phyloP scores from a whole-genome alignment of 2,113 vertebrate species.

The Myiopsitta monachus region DNA sequence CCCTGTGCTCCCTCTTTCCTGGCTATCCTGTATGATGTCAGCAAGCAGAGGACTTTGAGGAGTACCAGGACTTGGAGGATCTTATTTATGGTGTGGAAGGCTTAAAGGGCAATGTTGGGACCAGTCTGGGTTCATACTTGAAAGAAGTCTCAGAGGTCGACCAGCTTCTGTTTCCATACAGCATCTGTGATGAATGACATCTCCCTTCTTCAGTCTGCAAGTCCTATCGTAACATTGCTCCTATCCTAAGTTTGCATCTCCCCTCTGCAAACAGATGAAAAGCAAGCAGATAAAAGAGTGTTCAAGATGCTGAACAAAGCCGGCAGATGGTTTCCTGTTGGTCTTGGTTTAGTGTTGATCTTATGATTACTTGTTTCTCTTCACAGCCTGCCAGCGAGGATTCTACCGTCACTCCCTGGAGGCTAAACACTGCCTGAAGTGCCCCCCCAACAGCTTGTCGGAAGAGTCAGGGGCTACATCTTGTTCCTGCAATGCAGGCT shows the following conservation, averaged over 20 bases:
- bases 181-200: background rate
- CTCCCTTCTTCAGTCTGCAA: background rate
- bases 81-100: background rate
- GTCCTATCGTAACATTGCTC: background rate
- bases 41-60: background rate
- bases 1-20: background rate
- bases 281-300: background rate
- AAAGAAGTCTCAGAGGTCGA: background rate
- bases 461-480: conserved; percentile 29
- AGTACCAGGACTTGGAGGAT: background rate
- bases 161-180: background rate
- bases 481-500: conserved; percentile 70
- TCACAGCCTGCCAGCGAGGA: conserved; percentile 70
- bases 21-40: background rate
- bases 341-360: background rate
- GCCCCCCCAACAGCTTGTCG: conserved; percentile 72
- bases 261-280: background rate
- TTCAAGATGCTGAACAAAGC: background rate
- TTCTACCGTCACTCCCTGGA: conserved; percentile 68
- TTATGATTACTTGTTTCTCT: background rate
- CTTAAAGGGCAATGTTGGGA: background rate
- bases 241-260: background rate
- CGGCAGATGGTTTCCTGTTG: background rate
- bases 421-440: conserved; percentile 63
- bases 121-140: background rate